Evolutionary conservation across 2,797 vertebrate species (phyloP), one percentile per base, ranked within the genome.

Genomic region (Hylomyscus alleni): DNA sequence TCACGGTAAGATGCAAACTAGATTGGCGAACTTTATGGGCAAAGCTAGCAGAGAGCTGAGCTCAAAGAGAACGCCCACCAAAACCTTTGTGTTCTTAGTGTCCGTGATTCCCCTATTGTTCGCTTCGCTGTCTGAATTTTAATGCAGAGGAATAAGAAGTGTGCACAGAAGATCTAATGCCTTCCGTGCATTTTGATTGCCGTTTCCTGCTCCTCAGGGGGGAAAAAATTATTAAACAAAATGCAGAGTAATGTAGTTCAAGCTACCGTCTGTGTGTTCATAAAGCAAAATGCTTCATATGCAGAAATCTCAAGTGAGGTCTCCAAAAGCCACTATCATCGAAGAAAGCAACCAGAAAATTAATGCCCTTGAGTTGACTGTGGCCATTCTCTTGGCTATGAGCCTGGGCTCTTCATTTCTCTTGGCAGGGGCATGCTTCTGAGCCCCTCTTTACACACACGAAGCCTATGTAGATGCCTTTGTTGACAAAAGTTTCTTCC

Each of bases 241-340:
- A 97, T 93, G 73, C 50, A 90, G 73, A 97, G 91, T 89, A 94
- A 84, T n/a, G 0, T 90, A n/a, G 24, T 90, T 94, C 81, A 93
- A 95, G 93, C 6, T 91, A 13, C 73, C 87, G 93, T 93, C 92
- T 47, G 67, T 82, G 94, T 95, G 58, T 73, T 95, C 91, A 90
- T 90, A 94, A 97, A 91, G 92, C n/a, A 97, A 96, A 97, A 94
- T 90, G 94, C 98, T 95, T 96, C 96, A 93, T 97, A 97, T 87
- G 67, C 95, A 97, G 91, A 97, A 97, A 95, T 97, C 54, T 91
- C 37, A 86, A 97, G 80, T 90, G 94, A 94, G 29, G 73, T 89
- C 78, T 98, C 90, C 95, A 94, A 91, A 98, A 96, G 84, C 69
- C 83, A 69, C 93, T 97, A 96, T 96, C 58, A 97, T 69, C 80